Conservation (phyloP, 2,113 vertebrate genomes). For the Athene noctua region DNA sequence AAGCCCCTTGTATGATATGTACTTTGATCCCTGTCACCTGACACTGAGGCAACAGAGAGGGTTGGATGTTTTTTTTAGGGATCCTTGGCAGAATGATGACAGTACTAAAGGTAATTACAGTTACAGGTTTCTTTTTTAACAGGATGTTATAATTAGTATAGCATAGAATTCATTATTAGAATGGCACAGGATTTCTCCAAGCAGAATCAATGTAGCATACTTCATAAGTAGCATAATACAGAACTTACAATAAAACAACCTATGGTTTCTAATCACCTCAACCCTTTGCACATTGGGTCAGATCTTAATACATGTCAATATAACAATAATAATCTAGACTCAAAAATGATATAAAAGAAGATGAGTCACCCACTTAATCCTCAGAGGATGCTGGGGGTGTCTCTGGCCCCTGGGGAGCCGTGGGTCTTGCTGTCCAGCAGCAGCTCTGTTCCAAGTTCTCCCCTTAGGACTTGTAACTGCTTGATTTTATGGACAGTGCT, state of each 20-base stretch:
- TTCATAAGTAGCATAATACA: not conserved
- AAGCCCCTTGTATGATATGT: not conserved
- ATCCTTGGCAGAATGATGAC: not conserved
- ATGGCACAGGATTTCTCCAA: not conserved
- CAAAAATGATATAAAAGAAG: not conserved
- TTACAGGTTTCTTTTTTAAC: not conserved
- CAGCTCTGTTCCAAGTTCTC: not conserved
- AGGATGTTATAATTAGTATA: not conserved
- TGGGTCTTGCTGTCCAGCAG: not conserved
- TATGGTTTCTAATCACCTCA: not conserved
- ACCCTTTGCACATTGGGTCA: not conserved
- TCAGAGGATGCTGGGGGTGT: not conserved
- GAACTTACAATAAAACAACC: not conserved
- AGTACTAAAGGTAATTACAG: not conserved
- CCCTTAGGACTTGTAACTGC: not conserved
- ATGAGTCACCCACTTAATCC: not conserved
- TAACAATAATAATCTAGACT: not conserved
- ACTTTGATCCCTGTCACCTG: not conserved
- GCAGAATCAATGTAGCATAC: not conserved
- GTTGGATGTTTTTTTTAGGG: not conserved
- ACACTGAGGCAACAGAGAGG: not conserved
- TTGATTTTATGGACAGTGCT: not conserved
- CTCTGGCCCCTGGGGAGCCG: not conserved
- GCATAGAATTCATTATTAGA: not conserved
- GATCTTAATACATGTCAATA: not conserved